Conservation (phyloP, 2,888 invertebrate species). For the Sarcophaga subvicina region DNA sequence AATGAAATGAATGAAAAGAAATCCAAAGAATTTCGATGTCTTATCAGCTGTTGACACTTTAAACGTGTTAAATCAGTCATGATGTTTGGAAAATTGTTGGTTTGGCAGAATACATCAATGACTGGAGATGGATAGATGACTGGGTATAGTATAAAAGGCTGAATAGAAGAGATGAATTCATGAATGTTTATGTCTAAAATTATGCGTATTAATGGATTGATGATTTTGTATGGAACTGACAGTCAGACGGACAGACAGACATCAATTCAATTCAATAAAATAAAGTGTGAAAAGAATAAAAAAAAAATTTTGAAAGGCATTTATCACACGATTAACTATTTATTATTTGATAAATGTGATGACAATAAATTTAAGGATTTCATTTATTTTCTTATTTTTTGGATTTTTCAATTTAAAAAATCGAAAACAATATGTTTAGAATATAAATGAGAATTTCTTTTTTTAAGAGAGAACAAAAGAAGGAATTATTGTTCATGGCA, state of each 20-base stretch:
- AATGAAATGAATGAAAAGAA: neutral
- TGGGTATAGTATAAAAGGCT: neutral
- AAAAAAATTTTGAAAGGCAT: conserved; percentile 11
- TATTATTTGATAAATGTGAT: conserved; percentile 6
- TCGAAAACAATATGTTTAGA: neutral
- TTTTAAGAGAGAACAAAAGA: too few relatives aligned
- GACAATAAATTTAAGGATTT: conserved; percentile 32
- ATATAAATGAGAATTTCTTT: neutral
- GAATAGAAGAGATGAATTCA: neutral
- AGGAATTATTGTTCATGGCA: too few relatives aligned
- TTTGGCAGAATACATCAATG: neutral
- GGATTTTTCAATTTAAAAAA: neutral
- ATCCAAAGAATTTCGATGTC: neutral
- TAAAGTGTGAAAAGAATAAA: neutral
- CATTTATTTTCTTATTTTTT: conserved; percentile 9
- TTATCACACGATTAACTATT: conserved; percentile 33
- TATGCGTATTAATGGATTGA: neutral
- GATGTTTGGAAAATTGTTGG: neutral
- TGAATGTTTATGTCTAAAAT: neutral
- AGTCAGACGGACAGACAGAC: neutral
- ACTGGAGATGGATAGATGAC: neutral
- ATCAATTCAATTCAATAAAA: conserved; percentile 28
- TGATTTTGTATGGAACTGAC: neutral
- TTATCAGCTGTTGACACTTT: conserved; percentile 30
- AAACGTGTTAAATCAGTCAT: conserved; percentile 42